Conservation (phyloP, 1,140 invertebrate genomes). For the Drosophila sechellia region DNA sequence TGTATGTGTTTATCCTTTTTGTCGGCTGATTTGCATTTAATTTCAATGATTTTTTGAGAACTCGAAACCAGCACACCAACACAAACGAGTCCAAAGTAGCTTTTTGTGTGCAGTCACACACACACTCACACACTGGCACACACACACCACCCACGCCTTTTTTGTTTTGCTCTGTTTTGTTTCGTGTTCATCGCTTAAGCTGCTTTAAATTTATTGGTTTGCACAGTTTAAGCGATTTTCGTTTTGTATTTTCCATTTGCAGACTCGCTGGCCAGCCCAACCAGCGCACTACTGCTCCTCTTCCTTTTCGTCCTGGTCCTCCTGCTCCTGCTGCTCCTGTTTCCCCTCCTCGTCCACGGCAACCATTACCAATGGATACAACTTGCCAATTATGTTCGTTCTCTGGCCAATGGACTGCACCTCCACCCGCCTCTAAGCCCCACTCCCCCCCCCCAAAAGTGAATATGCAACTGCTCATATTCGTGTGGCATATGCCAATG, state of each 20-base stretch:
- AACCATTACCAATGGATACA: conserved; percentile 68
- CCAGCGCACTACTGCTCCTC: not conserved
- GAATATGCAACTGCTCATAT: conserved; percentile 50
- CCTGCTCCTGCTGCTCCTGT: no score
- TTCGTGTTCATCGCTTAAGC: conserved; percentile 63
- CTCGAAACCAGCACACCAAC: conserved; percentile 11
- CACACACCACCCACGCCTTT: not conserved
- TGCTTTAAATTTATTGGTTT: conserved; percentile 81
- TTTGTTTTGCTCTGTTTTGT: conserved; percentile 35
- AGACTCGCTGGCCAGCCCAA: not conserved
- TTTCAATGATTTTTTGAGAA: conserved; percentile 69
- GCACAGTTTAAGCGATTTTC: conserved; percentile 77
- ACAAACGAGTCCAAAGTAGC: conserved; percentile 27
- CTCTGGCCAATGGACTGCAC: conserved; percentile 71
- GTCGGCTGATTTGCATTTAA: conserved; percentile 77
- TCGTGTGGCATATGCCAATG: conserved; percentile 38
- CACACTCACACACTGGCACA: not conserved
- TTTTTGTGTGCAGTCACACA: conserved; percentile 15
- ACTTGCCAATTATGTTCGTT: conserved; percentile 78
- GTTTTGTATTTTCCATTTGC: conserved; percentile 66
- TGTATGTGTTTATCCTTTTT: conserved; percentile 36
- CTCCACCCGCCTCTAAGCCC: not conserved
- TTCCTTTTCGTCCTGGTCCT: not conserved
- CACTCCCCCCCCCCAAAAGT: not conserved
- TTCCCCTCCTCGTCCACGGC: not conserved